Conservation (phyloP, 2,113 vertebrate species). For the Tragulus kanchil region DNA sequence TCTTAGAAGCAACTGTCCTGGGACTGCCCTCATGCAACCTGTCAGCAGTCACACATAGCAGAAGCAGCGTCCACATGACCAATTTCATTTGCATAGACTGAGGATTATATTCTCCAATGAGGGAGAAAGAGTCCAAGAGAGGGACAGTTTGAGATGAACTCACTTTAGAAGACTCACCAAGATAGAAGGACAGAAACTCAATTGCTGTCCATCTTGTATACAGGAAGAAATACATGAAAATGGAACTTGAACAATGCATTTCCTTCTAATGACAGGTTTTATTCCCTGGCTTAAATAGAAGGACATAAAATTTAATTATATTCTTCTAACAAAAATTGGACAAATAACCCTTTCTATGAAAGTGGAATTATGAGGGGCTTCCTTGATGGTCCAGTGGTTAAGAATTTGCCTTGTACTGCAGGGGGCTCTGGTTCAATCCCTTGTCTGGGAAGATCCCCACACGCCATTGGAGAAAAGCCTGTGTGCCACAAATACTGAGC, state of each 20-base stretch:
- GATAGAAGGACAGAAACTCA: neutral
- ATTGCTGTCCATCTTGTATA: neutral
- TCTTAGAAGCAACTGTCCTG: constrained; percentile 74
- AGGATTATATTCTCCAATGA: constrained; percentile 12
- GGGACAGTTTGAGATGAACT: neutral
- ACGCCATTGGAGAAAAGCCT: too few relatives aligned
- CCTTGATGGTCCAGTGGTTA: too few relatives aligned
- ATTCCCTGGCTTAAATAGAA: constrained; percentile 30
- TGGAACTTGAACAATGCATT: constrained; percentile 14
- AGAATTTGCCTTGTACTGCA: too few relatives aligned
- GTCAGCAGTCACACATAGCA: constrained; percentile 33
- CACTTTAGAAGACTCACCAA: constrained; percentile 29
- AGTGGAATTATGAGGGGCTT: too few relatives aligned
- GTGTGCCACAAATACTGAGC: too few relatives aligned
- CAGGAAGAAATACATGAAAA: constrained; percentile 7
- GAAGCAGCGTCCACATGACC: neutral
- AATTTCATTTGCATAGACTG: neutral
- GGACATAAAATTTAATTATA: neutral
- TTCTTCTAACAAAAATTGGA: constrained; percentile 12
- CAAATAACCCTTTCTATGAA: neutral
- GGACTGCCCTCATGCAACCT: constrained; percentile 75
- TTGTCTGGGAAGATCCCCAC: too few relatives aligned
- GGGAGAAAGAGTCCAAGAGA: neutral
- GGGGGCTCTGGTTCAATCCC: too few relatives aligned
- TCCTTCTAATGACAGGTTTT: constrained; percentile 46